Base-by-base conservation (phyloP, 1,140 invertebrate genomes). In the Lycorma delicatula region DNA sequence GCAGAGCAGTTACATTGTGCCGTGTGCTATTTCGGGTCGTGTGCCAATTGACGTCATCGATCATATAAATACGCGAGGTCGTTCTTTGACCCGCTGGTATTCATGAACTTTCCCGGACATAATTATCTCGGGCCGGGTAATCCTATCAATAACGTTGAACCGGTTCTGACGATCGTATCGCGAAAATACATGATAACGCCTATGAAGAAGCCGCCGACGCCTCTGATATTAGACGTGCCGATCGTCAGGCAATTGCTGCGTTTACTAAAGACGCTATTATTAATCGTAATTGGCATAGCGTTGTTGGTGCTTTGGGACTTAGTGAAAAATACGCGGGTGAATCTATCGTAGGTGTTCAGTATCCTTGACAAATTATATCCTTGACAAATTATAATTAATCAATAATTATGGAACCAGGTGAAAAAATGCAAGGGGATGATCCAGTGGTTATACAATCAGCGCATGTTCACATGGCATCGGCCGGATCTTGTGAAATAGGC, bases 61-160 rank as follows among this genome's bases (percentile, higher is more conserved):
- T n/a, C n/a, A n/a, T n/a, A n/a, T n/a, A n/a, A n/a, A n/a, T n/a
- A n/a, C n/a, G n/a, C n/a, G n/a, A n/a, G n/a, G n/a, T n/a, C n/a
- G n/a, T n/a, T n/a, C n/a, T n/a, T n/a, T n/a, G n/a, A n/a, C n/a
- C n/a, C n/a, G n/a, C n/a, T n/a, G n/a, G n/a, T n/a, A n/a, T n/a
- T n/a, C n/a, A 53, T 53, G 51, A 53, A 53, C 31, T 53, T 31
- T 18, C 51, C 51, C 3, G 27, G 51, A 23, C 51, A 53, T 18
- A 25, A 22, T 1, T 53, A 53, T n/a, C 13, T 53, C 13, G 51
- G 51, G 5, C 51, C 51, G 26, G 51, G 51, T 22, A 53, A 53
- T 22, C 51, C 51, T 12, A n/a, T 34, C 9, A 20, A 16, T 11
- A 53, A 53, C 28, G 51, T 23, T 1, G 1, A 9, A 20, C 51